Evolutionary conservation across 1,140 invertebrate genomes (phyloP).

Genomic region (Grapholita molesta): DNA sequence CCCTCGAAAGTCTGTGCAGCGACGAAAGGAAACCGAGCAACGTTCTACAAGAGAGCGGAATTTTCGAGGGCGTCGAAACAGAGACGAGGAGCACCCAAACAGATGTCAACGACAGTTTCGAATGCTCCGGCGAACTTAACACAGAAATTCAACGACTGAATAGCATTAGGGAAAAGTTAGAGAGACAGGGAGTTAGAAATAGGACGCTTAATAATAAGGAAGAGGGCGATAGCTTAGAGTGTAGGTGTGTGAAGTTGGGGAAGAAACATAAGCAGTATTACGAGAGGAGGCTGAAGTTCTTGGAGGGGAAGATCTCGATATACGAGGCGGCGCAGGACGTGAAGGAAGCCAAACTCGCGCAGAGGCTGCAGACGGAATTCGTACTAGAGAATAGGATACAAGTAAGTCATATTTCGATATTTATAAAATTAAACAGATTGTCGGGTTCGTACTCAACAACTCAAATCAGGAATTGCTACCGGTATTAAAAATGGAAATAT

Average conservation of each 20-base stretch:
- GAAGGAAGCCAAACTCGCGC: conserved; percentile 78
- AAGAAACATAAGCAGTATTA: conserved; percentile 79
- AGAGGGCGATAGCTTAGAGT: conserved; percentile 59
- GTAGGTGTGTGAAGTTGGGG: conserved; percentile 71
- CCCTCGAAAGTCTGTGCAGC: conserved; percentile 57
- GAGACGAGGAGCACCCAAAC: conserved; percentile 77
- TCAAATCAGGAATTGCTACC: too few species aligned
- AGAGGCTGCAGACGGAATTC: conserved; percentile 79
- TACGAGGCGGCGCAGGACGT: conserved; percentile 80
- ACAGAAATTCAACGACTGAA: conserved; percentile 79
- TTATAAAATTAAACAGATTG: too few species aligned
- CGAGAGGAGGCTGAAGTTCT: conserved; percentile 78
- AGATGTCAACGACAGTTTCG: conserved; percentile 72
- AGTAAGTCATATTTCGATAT: conserved; percentile 38
- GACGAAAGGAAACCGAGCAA: conserved; percentile 66
- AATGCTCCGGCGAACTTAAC: conserved; percentile 71
- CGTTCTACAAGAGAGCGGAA: conserved; percentile 81
- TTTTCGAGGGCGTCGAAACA: conserved; percentile 79
- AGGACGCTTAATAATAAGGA: conserved; percentile 66
- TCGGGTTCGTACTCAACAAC: too few species aligned
- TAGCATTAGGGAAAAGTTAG: conserved; percentile 78
- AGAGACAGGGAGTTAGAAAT: conserved; percentile 74
- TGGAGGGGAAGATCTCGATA: conserved; percentile 79
- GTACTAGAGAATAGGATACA: conserved; percentile 76
- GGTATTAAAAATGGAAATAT: too few species aligned